phyloP scores from a whole-genome alignment of 2,113 vertebrate species.

The Pycnonotus jocosus region DNA sequence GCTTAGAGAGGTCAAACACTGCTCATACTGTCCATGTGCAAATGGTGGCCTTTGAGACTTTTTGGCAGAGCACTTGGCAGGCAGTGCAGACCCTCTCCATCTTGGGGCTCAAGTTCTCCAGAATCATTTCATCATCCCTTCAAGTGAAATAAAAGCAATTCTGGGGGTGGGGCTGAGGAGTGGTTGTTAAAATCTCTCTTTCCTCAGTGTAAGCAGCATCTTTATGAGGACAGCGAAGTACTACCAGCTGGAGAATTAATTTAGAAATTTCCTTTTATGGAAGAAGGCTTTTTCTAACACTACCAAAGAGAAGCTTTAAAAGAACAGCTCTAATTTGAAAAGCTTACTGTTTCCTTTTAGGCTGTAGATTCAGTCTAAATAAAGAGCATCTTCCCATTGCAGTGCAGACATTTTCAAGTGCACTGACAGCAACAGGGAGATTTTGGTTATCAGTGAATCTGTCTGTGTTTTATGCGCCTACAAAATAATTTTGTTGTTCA shows the following conservation, averaged over 20 bases:
- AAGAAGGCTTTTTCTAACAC: conserved; percentile 24
- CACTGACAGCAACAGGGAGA: background rate
- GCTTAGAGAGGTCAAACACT: background rate
- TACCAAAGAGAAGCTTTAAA: conserved; percentile 43
- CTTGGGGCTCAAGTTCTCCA: background rate
- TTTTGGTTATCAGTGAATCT: conserved; percentile 35
- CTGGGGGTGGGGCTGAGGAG: background rate
- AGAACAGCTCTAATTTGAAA: conserved; percentile 44
- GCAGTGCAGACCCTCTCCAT: background rate
- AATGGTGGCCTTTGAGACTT: background rate
- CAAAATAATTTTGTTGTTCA: conserved; percentile 44
- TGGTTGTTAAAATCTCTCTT: conserved; percentile 4
- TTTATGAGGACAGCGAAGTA: conserved; percentile 15
- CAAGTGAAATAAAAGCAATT: conserved; percentile 1
- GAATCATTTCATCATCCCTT: background rate
- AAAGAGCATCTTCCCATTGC: conserved; percentile 34
- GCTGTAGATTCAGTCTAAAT: conserved; percentile 27
- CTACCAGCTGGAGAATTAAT: conserved; percentile 59
- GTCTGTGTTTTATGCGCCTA: conserved; percentile 11
- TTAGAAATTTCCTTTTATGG: conserved; percentile 57
- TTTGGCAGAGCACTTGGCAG: background rate
- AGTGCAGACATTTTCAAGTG: conserved; percentile 29
- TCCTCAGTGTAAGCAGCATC: conserved; percentile 43
- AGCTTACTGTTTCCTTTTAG: conserved; percentile 53
- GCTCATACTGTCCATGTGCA: background rate